A percentile compares a stretch with the other conserved stretches of the same genome.
These are phyloP conservation scores for Cuniculus paca DNA, from an alignment of 2,797 vertebrate species.

Conservation along the genomic window DNA sequence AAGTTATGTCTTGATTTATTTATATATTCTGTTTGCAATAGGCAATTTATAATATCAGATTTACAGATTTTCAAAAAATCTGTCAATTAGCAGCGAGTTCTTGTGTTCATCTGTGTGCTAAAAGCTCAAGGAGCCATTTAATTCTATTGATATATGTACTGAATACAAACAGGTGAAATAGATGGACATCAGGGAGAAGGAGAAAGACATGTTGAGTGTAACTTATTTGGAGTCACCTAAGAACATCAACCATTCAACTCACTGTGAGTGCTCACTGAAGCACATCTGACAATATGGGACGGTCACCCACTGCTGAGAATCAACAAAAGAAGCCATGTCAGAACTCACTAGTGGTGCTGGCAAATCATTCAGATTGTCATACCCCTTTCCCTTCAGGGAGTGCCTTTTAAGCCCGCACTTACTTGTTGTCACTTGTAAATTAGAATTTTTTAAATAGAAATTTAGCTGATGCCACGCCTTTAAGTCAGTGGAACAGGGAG, in stretches of 20 bases:
- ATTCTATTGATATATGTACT: neutral
- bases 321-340: conserved; percentile 19
- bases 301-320: conserved; percentile 67
- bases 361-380: conserved; percentile 55
- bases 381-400: conserved; percentile 16
- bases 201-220: neutral
- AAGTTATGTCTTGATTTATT: neutral
- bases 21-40: neutral
- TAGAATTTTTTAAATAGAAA: conserved; percentile 28
- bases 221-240: neutral
- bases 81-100: neutral
- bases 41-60: neutral
- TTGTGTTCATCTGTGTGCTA: neutral
- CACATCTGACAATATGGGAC: conserved; percentile 66
- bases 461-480: neutral
- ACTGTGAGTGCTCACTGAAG: conserved; percentile 57
- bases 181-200: neutral
- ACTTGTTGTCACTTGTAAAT: conserved; percentile 53
- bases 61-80: neutral
- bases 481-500: neutral
- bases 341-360: neutral
- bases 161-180: neutral
- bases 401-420: neutral
- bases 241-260: conserved; percentile 26
- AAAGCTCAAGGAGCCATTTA: neutral